Conservation (phyloP, 2,888 invertebrate genomes). For the Apodemia hepburni region DNA sequence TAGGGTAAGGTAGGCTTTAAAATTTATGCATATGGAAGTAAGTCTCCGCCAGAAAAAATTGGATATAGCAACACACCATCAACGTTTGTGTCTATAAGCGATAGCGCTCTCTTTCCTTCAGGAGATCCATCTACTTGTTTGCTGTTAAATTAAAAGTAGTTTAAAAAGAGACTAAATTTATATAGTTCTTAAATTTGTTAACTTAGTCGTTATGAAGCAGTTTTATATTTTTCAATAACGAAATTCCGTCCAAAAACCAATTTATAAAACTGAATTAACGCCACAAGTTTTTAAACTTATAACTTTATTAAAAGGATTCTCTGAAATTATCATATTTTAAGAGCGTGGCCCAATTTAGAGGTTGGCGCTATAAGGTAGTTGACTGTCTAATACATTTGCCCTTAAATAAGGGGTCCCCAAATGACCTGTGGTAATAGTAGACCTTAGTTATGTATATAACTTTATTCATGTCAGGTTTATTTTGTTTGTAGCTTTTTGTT, state of each 20-base stretch:
- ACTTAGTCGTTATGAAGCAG: too few relatives aligned
- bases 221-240: too few relatives aligned
- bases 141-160: too few relatives aligned
- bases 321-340: conserved; percentile 15
- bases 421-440: background rate
- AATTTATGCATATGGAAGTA: too few relatives aligned
- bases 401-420: conserved; percentile 8
- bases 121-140: too few relatives aligned
- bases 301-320: conserved; percentile 15
- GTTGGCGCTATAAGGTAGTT: background rate
- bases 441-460: background rate
- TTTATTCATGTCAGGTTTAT: background rate
- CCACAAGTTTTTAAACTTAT: conserved; percentile 4
- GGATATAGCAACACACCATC: too few relatives aligned
- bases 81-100: too few relatives aligned
- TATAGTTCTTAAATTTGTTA: too few relatives aligned
- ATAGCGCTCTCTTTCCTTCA: too few relatives aligned
- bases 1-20: too few relatives aligned
- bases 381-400: conserved; percentile 8
- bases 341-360: conserved; percentile 7
- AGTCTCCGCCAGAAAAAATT: too few relatives aligned
- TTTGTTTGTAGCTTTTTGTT: background rate
- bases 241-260: background rate
- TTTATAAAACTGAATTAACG: conserved; percentile 1
- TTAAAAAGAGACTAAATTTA: too few relatives aligned